Base-by-base conservation (phyloP, 2,888 invertebrate genomes). In the Papilio elwesi region DNA sequence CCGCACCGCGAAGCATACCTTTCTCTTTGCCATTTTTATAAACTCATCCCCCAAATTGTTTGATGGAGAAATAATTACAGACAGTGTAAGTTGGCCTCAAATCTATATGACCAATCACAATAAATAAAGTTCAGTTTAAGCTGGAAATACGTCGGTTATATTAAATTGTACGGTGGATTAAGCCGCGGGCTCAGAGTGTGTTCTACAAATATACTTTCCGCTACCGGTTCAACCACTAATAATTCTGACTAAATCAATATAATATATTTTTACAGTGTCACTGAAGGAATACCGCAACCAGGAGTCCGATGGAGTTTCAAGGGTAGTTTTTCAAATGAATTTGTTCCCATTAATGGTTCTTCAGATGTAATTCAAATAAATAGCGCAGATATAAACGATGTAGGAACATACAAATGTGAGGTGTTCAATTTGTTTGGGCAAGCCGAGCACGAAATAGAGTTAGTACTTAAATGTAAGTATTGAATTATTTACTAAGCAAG, bases 401-500 rank as follows among this genome's bases (percentile, higher is more conserved):
- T 76, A 7, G 87, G 87, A 0, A 71, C 67, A 0, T 88, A 85
- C 69, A 77, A 62, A 65, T 89, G 89, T 75, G 43, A 52, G 11
- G 85, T 82, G 0, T n/a, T 15, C 0, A 89, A 87, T 73, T 62
- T 70, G 4, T 66, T 79, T n/a, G 85, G 85, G 3, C 53, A 69
- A 43, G 85, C 84, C 51, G n/a, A 16, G 8, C 79, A 81, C 38
- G 75, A 78, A 0, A 78, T 80, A 2, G 73, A 79, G 9, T 73
- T 88, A 11, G 71, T 75, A 10, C 81, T 87, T n/a, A 78, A 83
- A 77, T 84, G 88, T 89, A 77, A 77, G 88, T 82, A 75, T 65
- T 62, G 9, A 59, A 38, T 69, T 70, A 36, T 59, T 67, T n/a
- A n/a, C n/a, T n/a, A n/a, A n/a, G n/a, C n/a, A 48, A 9, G 9